Evolutionary conservation across 1,140 invertebrate species (phyloP), one percentile per base, ranked within the genome.

Genomic region (Theocolax elegans): DNA sequence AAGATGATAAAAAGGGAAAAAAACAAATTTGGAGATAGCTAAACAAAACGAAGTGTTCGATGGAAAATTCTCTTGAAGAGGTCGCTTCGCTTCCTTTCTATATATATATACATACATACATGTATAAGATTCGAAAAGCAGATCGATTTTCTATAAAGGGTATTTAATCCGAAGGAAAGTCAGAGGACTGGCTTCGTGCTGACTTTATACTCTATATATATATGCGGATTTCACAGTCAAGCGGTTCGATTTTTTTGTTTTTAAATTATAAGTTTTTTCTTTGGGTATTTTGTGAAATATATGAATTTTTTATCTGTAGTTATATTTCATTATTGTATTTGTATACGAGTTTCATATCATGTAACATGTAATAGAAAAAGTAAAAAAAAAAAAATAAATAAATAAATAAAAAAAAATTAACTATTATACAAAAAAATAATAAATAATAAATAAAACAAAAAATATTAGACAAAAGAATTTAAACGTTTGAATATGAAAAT

Each of bases 61-160:
- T n/a, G n/a, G n/a, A n/a, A n/a, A n/a, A n/a, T n/a, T n/a, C n/a
- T n/a, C n/a, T n/a, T n/a, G n/a, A 8, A 54, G 9, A 27, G 15
- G 29, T 54, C 27, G 27, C 6, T 31, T 54, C 17, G n/a, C 2
- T 6, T 7, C 12, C 8, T 35, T 35, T 56, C 7, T 38, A 12
- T 10, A 31, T n/a, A 2, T 51, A 12, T 0, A 2, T 27, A 27
- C 29, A 27, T 27, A 15, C 1, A 51, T 51, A 8, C n/a, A 27
- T 27, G 0, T 8, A 25, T 15, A 15, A 15, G n/a, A 38, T 67
- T 67, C 21, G 27, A 56, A 54, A 35, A 48, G 31, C 66, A 40
- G 44, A 68, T 68, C 66, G 66, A 68, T 68, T 60, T 68, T 51
- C 54, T 59, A 68, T 51, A 42, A 51, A 60, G 66, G 54, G 29